Conservation (phyloP, 2,888 invertebrate genomes). For the Proisotoma minuta region DNA sequence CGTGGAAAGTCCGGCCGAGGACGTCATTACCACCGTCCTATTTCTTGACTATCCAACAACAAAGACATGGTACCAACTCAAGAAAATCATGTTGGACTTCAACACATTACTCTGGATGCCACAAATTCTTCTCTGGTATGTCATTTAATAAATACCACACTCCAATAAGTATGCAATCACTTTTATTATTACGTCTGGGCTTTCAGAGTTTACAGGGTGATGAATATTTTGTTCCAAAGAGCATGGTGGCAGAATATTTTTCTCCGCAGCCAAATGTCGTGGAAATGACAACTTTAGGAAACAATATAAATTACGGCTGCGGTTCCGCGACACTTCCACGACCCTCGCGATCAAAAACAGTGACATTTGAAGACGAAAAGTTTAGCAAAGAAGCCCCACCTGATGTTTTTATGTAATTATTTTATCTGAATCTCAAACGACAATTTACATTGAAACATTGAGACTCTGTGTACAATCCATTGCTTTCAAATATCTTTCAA, state of each 20-base stretch:
- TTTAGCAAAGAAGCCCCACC: conserved; percentile 46
- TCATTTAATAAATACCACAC: too few species aligned
- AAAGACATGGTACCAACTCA: conserved; percentile 31
- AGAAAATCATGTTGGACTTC: conserved; percentile 45
- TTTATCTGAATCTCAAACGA: neutral
- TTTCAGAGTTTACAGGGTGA: conserved; percentile 34
- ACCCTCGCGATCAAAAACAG: conserved; percentile 44
- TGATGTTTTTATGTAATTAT: conserved; percentile 43
- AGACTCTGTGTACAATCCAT: neutral
- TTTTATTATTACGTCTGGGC: neutral
- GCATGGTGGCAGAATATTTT: conserved; percentile 47
- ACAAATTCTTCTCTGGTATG: conserved; percentile 45
- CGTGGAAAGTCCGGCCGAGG: conserved; percentile 44
- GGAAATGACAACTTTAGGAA: conserved; percentile 44
- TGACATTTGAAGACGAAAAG: conserved; percentile 47
- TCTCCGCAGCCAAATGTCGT: conserved; percentile 45
- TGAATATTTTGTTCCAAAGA: conserved; percentile 47
- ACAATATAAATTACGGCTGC: conserved; percentile 36
- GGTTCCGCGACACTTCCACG: conserved; percentile 45
- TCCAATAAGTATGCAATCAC: too few species aligned
- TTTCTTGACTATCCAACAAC: conserved; percentile 46
- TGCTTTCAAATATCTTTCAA: too few species aligned
- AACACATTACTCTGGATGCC: conserved; percentile 46
- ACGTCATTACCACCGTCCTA: conserved; percentile 46
- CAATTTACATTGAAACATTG: conserved; percentile 1